phyloP scores from a whole-genome alignment of 2,113 vertebrate genomes.

The Zonotrichia leucophrys region DNA sequence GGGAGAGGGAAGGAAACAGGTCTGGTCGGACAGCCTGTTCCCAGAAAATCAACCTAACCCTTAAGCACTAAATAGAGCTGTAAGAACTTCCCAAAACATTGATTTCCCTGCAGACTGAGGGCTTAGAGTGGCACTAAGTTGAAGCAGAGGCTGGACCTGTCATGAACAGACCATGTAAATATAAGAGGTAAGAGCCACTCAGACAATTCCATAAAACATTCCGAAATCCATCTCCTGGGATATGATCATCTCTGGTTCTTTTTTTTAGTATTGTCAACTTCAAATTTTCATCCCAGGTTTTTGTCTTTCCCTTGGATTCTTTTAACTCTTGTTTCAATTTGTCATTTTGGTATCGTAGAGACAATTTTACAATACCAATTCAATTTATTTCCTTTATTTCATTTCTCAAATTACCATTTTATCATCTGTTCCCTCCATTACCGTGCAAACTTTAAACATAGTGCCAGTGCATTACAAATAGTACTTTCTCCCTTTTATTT shows the following conservation, averaged over 20 bases:
- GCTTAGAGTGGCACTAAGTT: background rate
- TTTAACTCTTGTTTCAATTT: background rate
- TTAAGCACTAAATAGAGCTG: background rate
- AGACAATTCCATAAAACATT: background rate
- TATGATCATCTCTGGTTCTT: background rate
- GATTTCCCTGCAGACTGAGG: accelerated
- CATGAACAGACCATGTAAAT: background rate
- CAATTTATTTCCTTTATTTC: background rate
- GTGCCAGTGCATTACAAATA: background rate
- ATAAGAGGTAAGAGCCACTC: background rate
- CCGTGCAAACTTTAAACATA: background rate
- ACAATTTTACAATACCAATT: background rate
- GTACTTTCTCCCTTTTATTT: background rate
- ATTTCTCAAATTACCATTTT: background rate
- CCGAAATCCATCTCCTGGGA: background rate
- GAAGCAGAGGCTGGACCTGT: background rate
- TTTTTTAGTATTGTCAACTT: background rate
- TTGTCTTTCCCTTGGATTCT: background rate
- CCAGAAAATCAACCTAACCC: too few relatives aligned
- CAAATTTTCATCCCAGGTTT: background rate
- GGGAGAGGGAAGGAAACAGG: background rate
- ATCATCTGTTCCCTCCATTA: background rate
- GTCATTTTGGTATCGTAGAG: background rate
- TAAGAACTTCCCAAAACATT: accelerated
- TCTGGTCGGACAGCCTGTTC: accelerated